phyloP scores from a whole-genome alignment of 23 tunicate species.

The Botrylloides violaceus region DNA sequence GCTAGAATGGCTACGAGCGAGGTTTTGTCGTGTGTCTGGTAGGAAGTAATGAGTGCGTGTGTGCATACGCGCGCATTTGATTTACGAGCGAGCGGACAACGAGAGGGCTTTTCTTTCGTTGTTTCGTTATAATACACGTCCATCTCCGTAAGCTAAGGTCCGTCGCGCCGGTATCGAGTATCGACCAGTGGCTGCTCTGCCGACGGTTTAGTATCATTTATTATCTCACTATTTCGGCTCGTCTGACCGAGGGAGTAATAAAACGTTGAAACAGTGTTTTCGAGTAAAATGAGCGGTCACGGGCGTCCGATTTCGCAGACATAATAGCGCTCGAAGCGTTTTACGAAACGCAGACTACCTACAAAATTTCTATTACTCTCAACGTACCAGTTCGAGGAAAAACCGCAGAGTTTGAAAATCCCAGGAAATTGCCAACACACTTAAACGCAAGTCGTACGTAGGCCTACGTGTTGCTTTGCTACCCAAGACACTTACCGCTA shows the following conservation, averaged over 20 bases:
- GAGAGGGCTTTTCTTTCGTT: background rate
- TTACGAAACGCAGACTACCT: too few species aligned
- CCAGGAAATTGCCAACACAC: too few species aligned
- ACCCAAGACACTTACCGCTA: too few species aligned
- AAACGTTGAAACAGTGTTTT: background rate
- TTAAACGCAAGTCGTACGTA: too few species aligned
- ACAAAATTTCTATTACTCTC: too few species aligned
- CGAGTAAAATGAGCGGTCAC: background rate
- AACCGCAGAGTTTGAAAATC: too few species aligned
- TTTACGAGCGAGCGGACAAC: conserved; percentile 2
- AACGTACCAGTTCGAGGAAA: too few species aligned
- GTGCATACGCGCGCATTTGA: background rate
- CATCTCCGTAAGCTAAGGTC: background rate
- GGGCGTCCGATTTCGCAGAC: background rate
- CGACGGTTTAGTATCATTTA: background rate
- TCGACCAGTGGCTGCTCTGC: conserved; percentile 26
- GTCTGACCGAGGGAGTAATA: background rate
- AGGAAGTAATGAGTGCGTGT: background rate
- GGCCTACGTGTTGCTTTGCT: too few species aligned
- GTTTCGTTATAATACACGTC: background rate
- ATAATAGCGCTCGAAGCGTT: background rate
- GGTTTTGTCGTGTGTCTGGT: too few species aligned
- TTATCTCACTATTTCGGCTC: background rate
- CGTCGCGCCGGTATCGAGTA: background rate
- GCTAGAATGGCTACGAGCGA: too few species aligned